Base-by-base conservation (phyloP, 2,797 vertebrate species). In the Sebastiscus albofasciatus region DNA sequence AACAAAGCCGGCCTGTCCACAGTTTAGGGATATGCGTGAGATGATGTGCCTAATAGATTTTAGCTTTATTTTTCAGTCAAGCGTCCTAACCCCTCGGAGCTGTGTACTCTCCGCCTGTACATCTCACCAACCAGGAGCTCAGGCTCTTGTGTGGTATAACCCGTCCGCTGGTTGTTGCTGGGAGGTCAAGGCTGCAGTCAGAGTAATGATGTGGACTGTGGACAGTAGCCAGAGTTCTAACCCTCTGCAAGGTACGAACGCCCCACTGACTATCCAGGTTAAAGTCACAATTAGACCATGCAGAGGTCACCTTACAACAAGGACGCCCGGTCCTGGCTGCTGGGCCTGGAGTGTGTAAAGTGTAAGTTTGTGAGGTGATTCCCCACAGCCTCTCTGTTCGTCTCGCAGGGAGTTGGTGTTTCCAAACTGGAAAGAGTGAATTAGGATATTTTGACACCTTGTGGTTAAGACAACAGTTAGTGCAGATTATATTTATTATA, bases 201-300 rank as follows among this genome's bases (percentile, higher is more conserved):
- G 91, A 94, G 89, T 94, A 94, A 95, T 92, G 90, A 93, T 94
- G 93, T 92, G 82, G 87, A 90, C 82, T 79, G 83, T 90, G 89
- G 87, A 90, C 82, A 69, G 77, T 60, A 78, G 85, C 86, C 85
- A 90, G 87, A 67, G 81, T 83, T 78, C 71, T 85, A 91, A 89
- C 88, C 74, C 87, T 93, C 92, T 93, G 90, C 86, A 55, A 91
- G 90, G 85, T 93, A 90, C 80, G 65, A 93, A 94, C 89, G 94
- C 90, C 92, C 94, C 93, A 93, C 80, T 94, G 93, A 92, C 86
- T 93, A 94, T 92, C 73, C 92, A 89, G 93, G 90, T 86, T 91
- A 89, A 84, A 92, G 93, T 93, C 92, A 91, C 89, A 86, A 79
- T 83, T 85, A 91, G 88, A 76, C 67, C 91, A 83, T 73, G 62